phyloP scores from a whole-genome alignment of 2,797 vertebrate genomes.

The Aplochiton taeniatus region DNA sequence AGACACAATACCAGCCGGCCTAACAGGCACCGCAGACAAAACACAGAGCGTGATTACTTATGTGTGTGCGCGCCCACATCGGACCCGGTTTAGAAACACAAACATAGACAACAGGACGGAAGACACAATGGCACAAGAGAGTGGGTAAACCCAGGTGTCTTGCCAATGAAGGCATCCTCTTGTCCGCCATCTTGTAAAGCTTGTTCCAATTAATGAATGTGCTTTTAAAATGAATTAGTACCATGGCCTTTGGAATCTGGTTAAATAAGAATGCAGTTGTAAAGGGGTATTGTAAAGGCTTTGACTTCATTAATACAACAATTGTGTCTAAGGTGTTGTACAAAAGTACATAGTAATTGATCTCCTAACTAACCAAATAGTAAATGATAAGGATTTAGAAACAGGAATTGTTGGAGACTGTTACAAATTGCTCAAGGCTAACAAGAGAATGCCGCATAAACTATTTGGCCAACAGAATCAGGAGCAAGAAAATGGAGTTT shows the following conservation, averaged over 20 bases:
- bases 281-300: slow-evolving; percentile 18
- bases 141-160: slow-evolving; percentile 16
- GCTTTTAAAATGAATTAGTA: slow-evolving; percentile 39
- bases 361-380: slow-evolving; percentile 7
- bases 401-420: slow-evolving; percentile 38
- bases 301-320: slow-evolving; percentile 27
- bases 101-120: slow-evolving; percentile 20
- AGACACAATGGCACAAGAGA: slow-evolving; percentile 29
- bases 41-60: background rate
- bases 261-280: slow-evolving; percentile 34
- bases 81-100: background rate
- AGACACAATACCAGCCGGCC: slow-evolving; percentile 16
- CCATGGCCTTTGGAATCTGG: slow-evolving; percentile 34
- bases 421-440: slow-evolving; percentile 36
- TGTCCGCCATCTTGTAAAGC: slow-evolving; percentile 16
- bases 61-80: background rate
- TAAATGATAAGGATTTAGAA: slow-evolving; percentile 30
- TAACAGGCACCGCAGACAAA: background rate
- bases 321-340: slow-evolving; percentile 17
- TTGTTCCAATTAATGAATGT: slow-evolving; percentile 34
- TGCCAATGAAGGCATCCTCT: slow-evolving; percentile 17
- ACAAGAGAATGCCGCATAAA: slow-evolving; percentile 10
- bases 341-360: slow-evolving; percentile 19
- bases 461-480: no score
- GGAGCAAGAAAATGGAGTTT: no score